Conservation (phyloP, 2,797 vertebrate genomes). For the Oryzias dopingdopingensis region DNA sequence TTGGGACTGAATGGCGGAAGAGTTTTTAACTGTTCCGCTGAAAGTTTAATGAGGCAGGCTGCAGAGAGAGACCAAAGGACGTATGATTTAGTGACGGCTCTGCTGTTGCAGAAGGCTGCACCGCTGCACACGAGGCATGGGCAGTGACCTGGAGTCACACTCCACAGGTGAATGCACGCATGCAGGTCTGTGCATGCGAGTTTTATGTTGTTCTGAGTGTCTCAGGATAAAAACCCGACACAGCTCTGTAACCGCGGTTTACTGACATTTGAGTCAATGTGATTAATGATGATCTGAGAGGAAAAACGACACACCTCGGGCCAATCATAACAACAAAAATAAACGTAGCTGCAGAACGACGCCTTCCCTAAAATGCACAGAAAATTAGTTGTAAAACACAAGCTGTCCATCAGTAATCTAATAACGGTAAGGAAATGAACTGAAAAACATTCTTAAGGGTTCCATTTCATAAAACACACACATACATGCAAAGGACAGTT, state of each 20-base stretch:
- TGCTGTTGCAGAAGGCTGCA: constrained; percentile 33
- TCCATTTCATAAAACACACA: constrained; percentile 24
- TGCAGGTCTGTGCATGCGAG: neutral
- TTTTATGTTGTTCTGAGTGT: neutral
- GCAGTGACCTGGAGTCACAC: constrained; percentile 44
- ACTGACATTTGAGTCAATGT: neutral
- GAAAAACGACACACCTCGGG: constrained; percentile 10
- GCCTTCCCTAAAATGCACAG: constrained; percentile 6
- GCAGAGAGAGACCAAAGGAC: constrained; percentile 36
- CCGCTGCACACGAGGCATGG: constrained; percentile 33
- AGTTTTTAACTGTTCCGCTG: constrained; percentile 54
- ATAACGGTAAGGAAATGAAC: constrained; percentile 43
- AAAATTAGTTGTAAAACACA: constrained; percentile 31
- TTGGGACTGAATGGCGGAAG: constrained; percentile 35
- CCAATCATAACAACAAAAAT: constrained; percentile 20
- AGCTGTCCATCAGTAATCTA: constrained; percentile 31
- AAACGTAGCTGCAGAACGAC: constrained; percentile 6
- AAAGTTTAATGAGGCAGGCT: constrained; percentile 62
- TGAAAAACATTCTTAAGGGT: constrained; percentile 58
- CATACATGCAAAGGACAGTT: constrained; percentile 38
- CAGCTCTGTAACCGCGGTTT: neutral
- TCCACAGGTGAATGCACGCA: constrained; percentile 23
- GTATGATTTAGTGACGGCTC: constrained; percentile 22
- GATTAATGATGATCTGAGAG: constrained; percentile 14
- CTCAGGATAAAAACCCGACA: neutral